Base-by-base conservation (phyloP, 2,888 invertebrate genomes). In the Polia nebulosa region DNA sequence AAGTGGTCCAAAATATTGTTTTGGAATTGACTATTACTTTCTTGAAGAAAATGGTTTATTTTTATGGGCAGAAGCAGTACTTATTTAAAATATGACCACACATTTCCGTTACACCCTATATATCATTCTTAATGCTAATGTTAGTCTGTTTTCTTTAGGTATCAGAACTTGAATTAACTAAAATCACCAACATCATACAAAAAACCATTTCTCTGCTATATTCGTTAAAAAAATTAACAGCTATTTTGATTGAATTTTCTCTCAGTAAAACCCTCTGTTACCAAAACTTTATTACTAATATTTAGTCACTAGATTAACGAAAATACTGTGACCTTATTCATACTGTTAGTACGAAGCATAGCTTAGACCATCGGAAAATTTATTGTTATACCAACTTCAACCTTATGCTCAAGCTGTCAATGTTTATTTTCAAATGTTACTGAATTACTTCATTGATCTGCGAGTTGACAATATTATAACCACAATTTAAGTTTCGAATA, bases 111-210 rank as follows among this genome's bases (percentile, higher is more conserved):
- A n/a, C n/a, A n/a, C n/a, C n/a, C n/a, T n/a, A 11, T 15, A 41
- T 41, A 32, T 11, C 25, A 32, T 68, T 41, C 49, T 6, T n/a
- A 25, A 32, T 4, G 32, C 20, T 72, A n/a, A 17, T 4, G 32
- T 17, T 72, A n/a, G 17, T 17, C 36, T 47, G 11, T 47, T 58
- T n/a, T 57, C 5, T 75, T 17, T 15, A 22, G 49, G 22, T 52
- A 51, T 44, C 59, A 77, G 49, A 70, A 59, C 55, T 45, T 53
- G 27, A 17, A 41, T 44, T 34, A 36, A 49, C 39, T 32, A 53
- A 69, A 56, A 73, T 59, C 11, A 52, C 32, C 20, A 69, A 63
- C 27, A 39, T 55, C 62, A 57, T 53, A 51, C 65, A 70, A 60
- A n/a, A 52, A 69, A 56, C 56, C 36, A 11, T 65, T 65, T 61